Base-by-base conservation (phyloP, 2,888 invertebrate species). In the Chloroclystis v-ata region DNA sequence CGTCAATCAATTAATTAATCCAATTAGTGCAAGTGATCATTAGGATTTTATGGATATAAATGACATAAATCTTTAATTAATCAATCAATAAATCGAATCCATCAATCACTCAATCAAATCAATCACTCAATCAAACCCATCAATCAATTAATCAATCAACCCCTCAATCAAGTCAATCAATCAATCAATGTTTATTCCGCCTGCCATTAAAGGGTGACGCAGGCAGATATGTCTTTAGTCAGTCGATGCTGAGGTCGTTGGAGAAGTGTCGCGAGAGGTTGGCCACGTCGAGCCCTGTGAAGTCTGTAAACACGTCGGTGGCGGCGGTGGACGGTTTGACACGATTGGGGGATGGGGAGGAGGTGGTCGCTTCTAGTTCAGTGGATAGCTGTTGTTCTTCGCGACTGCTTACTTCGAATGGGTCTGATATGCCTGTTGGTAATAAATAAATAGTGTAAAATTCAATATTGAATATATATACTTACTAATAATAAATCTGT, bases 221-320 rank as follows among this genome's bases (percentile, higher is more conserved):
- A 38, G 83, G 88, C 70, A 81, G 61, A 69, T 82, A 85, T 38
- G 66, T 67, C 72, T 71, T 88, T 79, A 89, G 86, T 89, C 89
- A 89, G 82, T 89, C 89, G 45, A 89, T 84, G 54, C 78, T 85
- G 13, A 89, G 69, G 49, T 89, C 89, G 65, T 88, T 83, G 1
- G 86, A 78, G 72, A 86, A 86, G 45, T 88, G 87, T 13, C 87
- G 76, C 39, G 86, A 88, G 10, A 87, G 76, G 56, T 79, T 85
- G 1, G 84, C 78, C 0, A 89, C 86, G 43, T 88, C 87, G 0
- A 89, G 65, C 0, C 84, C 86, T 0, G 85, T 78, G 70, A 89
- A 85, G 57, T 88, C 88, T 0, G 80, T 84, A 72, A 89, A 84
- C 4, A 88, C 76, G 52, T 87, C 87, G 0, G 79, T 68, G 6